Evolutionary conservation across 1,140 invertebrate genomes (phyloP), one percentile per base, ranked within the genome.

Genomic region (Sipha flava): DNA sequence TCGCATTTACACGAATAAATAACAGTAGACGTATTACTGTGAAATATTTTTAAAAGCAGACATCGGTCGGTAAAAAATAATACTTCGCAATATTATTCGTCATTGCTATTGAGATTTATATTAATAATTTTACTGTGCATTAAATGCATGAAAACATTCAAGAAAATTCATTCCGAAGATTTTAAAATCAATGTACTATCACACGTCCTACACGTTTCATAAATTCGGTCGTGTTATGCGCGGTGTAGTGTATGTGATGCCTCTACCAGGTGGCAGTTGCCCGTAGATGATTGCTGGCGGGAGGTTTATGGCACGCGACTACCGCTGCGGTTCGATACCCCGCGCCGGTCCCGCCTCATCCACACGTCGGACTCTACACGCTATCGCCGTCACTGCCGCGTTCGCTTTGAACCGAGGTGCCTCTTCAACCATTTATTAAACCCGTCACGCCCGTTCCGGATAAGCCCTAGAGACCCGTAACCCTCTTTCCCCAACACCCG

Each of bases 391-490:
- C 73, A 59, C 73, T 77, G 45, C 73, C 73, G 73, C 49, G 52
- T 59, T 59, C 73, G 52, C 52, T 23, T n/a, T 52, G 29, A 57
- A 43, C 73, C 73, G 73, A 77, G 73, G 73, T 77, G 73, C 73
- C 73, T 77, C 73, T 77, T 77, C 73, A 77, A 77, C 73, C 73
- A 77, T 77, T 77, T 77, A 77, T 77, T 77, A 77, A 77, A 77
- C 73, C 73, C 73, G 73, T 77, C 73, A 77, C 73, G 73, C 73
- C 73, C 73, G 73, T 77, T 77, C 73, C 73, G 73, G 73, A 77
- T 77, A 77, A 77, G 73, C 73, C 73, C 73, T 57, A 77, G 73
- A 77, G 73, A 77, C 73, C 73, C 73, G 73, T 77, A 77, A 77
- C 73, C 73, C 52, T 54, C 73, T 77, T 52, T 57, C 26, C 21